Percentiles rank a stretch among this genome's conserved stretches.
Evolutionary conservation across 1,140 invertebrate species (phyloP).

Genomic region (Augochlora pura): DNA sequence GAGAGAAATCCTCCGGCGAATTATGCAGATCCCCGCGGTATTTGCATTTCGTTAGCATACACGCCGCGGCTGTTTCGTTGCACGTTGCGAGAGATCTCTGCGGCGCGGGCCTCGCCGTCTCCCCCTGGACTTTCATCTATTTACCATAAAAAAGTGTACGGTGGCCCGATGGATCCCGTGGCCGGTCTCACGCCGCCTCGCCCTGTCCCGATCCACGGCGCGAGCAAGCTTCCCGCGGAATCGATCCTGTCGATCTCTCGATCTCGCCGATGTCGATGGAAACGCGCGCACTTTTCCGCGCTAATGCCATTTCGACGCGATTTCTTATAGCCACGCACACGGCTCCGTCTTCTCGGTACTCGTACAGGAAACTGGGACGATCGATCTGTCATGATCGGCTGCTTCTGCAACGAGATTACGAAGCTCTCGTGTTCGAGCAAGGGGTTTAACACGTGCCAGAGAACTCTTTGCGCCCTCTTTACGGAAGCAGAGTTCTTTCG

Average conservation of each 20-base stretch:
- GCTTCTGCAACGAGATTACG: constrained; percentile 13
- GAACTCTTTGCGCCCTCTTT: background rate
- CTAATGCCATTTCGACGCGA: constrained; percentile 38
- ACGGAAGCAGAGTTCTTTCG: too few relatives aligned
- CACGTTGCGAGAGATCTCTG: constrained; percentile 19
- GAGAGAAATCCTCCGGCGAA: constrained; percentile 65
- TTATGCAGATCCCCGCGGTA: constrained; percentile 65
- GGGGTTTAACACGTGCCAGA: background rate
- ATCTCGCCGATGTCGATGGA: constrained; percentile 13
- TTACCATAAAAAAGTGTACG: constrained; percentile 65
- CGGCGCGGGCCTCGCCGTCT: constrained; percentile 1
- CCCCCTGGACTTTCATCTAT: constrained; percentile 69
- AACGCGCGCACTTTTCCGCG: constrained; percentile 2
- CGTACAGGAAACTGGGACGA: constrained; percentile 32
- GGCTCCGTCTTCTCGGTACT: background rate
- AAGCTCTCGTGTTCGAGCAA: background rate
- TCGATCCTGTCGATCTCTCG: constrained; percentile 38
- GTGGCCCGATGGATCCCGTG: constrained; percentile 46
- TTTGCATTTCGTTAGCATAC: constrained; percentile 70
- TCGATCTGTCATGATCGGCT: constrained; percentile 42
- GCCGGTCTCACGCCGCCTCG: constrained; percentile 48
- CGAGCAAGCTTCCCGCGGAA: background rate
- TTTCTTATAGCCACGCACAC: too few relatives aligned
- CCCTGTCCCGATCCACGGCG: constrained; percentile 22
- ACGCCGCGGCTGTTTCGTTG: constrained; percentile 41